Base-by-base conservation (phyloP, 1,140 invertebrate genomes). In the Lasioglossum albipes region DNA sequence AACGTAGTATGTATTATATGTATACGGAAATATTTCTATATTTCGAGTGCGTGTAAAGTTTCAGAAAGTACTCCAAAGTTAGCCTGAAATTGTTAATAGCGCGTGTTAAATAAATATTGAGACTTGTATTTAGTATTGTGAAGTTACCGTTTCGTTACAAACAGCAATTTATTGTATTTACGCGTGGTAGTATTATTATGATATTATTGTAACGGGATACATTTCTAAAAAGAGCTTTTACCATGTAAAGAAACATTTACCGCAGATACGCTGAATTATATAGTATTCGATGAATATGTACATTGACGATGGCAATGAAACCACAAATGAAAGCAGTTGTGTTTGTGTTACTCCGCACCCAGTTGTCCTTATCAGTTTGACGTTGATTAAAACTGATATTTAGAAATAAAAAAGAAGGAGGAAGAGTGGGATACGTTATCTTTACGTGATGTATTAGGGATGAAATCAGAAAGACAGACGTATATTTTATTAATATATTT, bases 281-380 rank as follows among this genome's bases (percentile, higher is more conserved):
- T 65, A 65, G 13, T 49, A n/a, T 57, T 73, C 69, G 36, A 31
- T 66, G 41, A 36, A 13, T n/a, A 41, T 79, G 49, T 72, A 78
- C 41, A 78, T 78, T 78, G 59, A 78, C 69, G 45, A 49, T 12
- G 13, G 45, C 36, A 64, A 54, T 20, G 67, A 65, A 64, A 66
- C 65, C 72, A 61, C 42, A 76, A 7, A 10, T 49, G 68, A 72
- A 54, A 49, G 54, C 6, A 18, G 10, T 31, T 62, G 61, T 62
- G 7, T 13, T 42, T 72, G n/a, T 64, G 42, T 42, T 49, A 59
- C 18, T n/a, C 2, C 7, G 6, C 52, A 54, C 52, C 52, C 13
- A 18, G 52, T 54, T 54, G 6, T 54, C 16, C 1, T 54, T 18
- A 16, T 6, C 6, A 18, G 2, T 1, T 54, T 18, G 2, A 54